These are phyloP conservation scores for Drosophila miranda DNA, from an alignment of 1,140 invertebrate genomes.

Conservation along the genomic window DNA sequence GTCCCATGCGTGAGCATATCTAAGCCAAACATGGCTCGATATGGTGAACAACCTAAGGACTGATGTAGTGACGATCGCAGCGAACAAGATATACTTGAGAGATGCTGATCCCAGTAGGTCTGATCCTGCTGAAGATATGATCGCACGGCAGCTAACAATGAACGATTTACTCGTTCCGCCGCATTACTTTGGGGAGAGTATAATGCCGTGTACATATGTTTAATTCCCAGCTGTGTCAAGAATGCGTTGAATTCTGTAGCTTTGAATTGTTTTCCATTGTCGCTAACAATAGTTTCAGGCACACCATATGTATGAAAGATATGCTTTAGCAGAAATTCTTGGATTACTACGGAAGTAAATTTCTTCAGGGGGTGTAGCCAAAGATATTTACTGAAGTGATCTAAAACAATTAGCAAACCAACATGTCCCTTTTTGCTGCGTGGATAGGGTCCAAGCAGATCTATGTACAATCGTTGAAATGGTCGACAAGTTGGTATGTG, in stretches of 20 bases:
- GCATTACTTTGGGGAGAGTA: neutral
- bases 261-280: neutral
- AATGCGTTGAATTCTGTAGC: too few species aligned
- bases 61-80: too few species aligned
- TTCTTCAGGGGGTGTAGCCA: neutral
- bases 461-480: too few species aligned
- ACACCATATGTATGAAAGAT: too few species aligned
- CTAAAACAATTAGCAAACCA: neutral
- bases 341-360: neutral
- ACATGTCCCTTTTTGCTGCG: neutral
- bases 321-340: neutral
- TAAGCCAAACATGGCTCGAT: too few species aligned
- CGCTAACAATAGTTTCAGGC: neutral
- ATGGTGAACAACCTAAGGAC: too few species aligned
- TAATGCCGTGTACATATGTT: neutral
- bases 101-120: too few species aligned
- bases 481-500: too few species aligned
- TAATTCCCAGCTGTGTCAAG: neutral
- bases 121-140: too few species aligned
- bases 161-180: constrained; percentile 7
- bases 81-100: too few species aligned
- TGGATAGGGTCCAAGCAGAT: neutral
- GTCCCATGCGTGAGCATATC: too few species aligned
- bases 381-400: neutral
- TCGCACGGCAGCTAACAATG: too few species aligned